A percentile compares a stretch with the other conserved stretches of the same genome.
Evolutionary conservation across 2,888 invertebrate species (phyloP).

Genomic region (Aphodius sticticus): DNA sequence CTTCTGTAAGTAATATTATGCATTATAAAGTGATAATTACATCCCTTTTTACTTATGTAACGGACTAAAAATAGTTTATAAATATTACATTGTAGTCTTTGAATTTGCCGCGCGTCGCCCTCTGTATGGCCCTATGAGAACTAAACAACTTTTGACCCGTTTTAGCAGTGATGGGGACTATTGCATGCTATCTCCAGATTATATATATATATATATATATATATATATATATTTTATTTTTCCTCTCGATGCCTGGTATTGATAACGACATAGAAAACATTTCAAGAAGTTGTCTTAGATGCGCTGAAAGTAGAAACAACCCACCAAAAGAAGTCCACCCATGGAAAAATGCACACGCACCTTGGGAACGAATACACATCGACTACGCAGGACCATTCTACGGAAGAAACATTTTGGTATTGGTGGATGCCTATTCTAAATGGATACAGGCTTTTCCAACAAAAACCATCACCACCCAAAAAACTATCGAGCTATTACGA

Average conservation of each 20-base stretch:
- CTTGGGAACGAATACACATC: slow-evolving; percentile 40
- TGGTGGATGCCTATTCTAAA: slow-evolving; percentile 40
- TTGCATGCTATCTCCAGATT: too few relatives aligned
- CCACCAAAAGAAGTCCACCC: slow-evolving; percentile 37
- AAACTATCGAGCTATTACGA: slow-evolving; percentile 27
- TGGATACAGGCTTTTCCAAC: slow-evolving; percentile 40
- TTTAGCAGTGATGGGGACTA: too few relatives aligned
- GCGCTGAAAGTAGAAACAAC: slow-evolving; percentile 38
- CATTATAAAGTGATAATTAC: too few relatives aligned
- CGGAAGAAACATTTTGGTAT: slow-evolving; percentile 40
- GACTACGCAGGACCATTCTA: slow-evolving; percentile 41
- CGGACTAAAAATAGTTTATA: too few relatives aligned
- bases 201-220: too few relatives aligned
- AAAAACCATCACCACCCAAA: slow-evolving; percentile 33
- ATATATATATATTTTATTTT: too few relatives aligned
- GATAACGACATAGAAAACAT: slow-evolving; percentile 38
- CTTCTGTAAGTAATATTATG: too few relatives aligned
- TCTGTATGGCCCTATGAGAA: too few relatives aligned
- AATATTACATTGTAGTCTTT: too few relatives aligned
- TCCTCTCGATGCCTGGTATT: slow-evolving; percentile 44
- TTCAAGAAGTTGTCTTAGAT: slow-evolving; percentile 33
- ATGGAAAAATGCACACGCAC: slow-evolving; percentile 41
- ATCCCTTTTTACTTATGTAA: too few relatives aligned
- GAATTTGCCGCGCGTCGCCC: too few relatives aligned
- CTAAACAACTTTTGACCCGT: too few relatives aligned